phyloP scores from a whole-genome alignment of 2,113 vertebrate genomes.

The Antigone vipio region DNA sequence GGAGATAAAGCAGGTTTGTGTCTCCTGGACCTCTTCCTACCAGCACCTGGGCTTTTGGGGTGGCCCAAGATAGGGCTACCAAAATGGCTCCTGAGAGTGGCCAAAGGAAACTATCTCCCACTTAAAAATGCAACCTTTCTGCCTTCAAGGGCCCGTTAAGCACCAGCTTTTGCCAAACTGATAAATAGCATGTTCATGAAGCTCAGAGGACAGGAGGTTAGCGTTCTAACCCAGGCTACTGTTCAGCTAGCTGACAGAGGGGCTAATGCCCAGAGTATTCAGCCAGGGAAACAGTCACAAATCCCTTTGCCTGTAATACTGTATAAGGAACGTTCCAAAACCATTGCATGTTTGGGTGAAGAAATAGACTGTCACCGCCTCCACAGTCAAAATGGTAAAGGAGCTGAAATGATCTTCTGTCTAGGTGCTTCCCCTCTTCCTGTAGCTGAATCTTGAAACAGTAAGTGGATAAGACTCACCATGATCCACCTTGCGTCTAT shows the following conservation, averaged over 20 bases:
- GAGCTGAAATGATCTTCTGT: background rate
- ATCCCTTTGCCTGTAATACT: background rate
- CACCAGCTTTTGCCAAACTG: background rate
- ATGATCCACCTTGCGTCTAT: background rate
- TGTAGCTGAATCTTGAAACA: background rate
- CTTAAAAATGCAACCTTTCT: constrained; percentile 8
- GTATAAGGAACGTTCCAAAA: background rate
- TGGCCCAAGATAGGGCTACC: background rate
- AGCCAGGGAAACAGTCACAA: background rate
- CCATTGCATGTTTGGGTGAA: background rate
- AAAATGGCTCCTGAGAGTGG: background rate
- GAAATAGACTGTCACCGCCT: background rate
- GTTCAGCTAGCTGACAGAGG: constrained; percentile 5
- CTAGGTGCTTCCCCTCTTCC: background rate
- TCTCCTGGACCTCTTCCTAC: constrained; percentile 1
- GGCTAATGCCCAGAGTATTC: background rate
- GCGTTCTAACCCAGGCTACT: background rate
- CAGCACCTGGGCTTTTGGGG: constrained; percentile 24
- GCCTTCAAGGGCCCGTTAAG: constrained; percentile 16
- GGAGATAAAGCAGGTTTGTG: constrained; percentile 51
- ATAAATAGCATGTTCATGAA: constrained; percentile 11
- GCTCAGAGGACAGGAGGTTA: background rate
- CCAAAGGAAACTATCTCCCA: background rate
- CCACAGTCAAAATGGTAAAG: background rate
- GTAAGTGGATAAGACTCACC: background rate